Base-by-base conservation (phyloP, 1,140 invertebrate genomes). In the Homalodisca vitripennis region DNA sequence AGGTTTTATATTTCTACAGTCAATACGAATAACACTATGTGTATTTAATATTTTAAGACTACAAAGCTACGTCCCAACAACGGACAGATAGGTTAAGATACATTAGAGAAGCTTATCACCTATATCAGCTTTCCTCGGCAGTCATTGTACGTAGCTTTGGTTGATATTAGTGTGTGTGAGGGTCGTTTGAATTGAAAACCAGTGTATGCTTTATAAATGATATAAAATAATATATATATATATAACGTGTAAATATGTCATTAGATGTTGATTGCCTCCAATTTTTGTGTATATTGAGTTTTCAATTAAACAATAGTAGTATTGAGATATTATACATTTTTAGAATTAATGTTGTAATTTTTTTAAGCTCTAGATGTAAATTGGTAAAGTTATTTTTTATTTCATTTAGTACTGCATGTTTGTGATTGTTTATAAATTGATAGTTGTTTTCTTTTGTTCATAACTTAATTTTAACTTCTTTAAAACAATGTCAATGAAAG, bases 401-500 rank as follows among this genome's bases (percentile, higher is more conserved):
- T 41, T 41, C 34, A 51, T 51, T 51, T 51, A 3, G 22, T 51
- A 51, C 14, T 51, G 48, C 48, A 51, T 51, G 48, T 51, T 51
- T 12, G 3, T 41, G n/a, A n/a, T 41, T 41, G n/a, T 51, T 51
- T n/a, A 12, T 20, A 14, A 3, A 22, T 51, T 51, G 48, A 20
- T 51, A 51, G 14, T 53, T 60, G 27, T 60, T 60, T 60, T 30
- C 10, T 27, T 27, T 60, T 27, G 12, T 60, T 60, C 14, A 24
- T 20, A 53, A n/a, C 48, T 53, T 53, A 14, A 14, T 22, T 53
- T n/a, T 53, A 24, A 53, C 12, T 27, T 27, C 27, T 6, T 60
- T 60, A 27, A 24, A 60, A 60, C 55, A 60, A 60, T 60, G 55
- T 60, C 55, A 60, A 60, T 60, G 55, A 60, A n/a, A 60, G 55